Conservation (phyloP, 2,113 vertebrate species). For the Caracal caracal region DNA sequence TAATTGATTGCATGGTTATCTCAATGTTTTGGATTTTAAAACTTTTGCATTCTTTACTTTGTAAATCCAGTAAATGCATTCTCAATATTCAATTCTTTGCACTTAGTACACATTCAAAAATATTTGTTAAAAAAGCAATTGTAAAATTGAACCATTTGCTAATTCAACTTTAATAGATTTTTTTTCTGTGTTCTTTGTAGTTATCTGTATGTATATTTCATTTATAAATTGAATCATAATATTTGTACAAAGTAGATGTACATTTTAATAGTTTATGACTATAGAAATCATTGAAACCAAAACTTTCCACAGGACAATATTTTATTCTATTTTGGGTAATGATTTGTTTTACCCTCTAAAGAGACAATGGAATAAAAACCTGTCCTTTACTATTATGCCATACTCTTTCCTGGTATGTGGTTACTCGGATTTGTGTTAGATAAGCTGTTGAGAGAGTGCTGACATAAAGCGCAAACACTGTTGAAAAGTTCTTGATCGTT, state of each 20-base stretch:
- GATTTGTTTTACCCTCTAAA: slow-evolving; percentile 69
- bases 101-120: neutral
- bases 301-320: neutral
- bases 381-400: neutral
- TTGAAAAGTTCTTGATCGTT: slow-evolving; percentile 85
- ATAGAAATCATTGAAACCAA: neutral
- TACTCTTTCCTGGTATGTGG: slow-evolving; percentile 58
- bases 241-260: neutral
- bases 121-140: slow-evolving; percentile 15
- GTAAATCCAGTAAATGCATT: neutral
- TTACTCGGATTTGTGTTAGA: slow-evolving; percentile 78
- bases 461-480: slow-evolving; percentile 83
- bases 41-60: slow-evolving; percentile 32
- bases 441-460: slow-evolving; percentile 85
- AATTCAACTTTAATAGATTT: slow-evolving; percentile 27
- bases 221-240: neutral
- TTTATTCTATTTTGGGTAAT: slow-evolving; percentile 37
- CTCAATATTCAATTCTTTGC: neutral
- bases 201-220: neutral
- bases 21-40: slow-evolving; percentile 24
- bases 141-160: neutral
- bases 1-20: neutral
- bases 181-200: neutral
- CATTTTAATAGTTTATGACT: neutral
- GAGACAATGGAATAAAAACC: slow-evolving; percentile 63